phyloP scores from a whole-genome alignment of 2,797 vertebrate species.

The Onychomys torridus region DNA sequence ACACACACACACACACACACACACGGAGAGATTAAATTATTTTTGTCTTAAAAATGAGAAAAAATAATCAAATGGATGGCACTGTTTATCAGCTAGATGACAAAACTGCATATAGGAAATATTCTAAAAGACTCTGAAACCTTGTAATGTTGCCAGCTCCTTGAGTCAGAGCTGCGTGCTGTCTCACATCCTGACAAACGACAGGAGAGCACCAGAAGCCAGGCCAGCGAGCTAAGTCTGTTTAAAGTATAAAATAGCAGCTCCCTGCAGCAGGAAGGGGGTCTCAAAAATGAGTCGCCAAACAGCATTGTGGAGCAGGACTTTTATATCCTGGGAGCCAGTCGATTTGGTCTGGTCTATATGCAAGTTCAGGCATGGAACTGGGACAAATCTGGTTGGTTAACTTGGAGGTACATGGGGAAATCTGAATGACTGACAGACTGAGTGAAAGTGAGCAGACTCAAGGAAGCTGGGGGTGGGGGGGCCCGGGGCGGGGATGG shows the following conservation, averaged over 20 bases:
- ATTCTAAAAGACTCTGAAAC: neutral
- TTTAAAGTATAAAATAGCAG: neutral
- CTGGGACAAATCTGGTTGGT: neutral
- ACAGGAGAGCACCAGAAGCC: too few relatives aligned
- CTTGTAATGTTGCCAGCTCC: neutral
- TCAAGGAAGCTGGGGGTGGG: too few relatives aligned
- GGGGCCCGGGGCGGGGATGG: too few relatives aligned
- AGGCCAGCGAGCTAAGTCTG: neutral
- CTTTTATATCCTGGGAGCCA: neutral
- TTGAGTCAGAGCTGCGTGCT: neutral
- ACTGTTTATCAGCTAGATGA: neutral
- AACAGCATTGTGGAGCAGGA: neutral
- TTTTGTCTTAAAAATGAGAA: conserved; percentile 9
- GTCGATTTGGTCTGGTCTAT: neutral
- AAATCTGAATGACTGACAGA: neutral
- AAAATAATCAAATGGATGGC: conserved; percentile 27
- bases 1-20: neutral
- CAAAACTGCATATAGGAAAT: neutral
- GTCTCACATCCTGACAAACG: neutral
- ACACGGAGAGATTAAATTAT: neutral
- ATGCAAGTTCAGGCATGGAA: neutral
- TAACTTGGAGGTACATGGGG: neutral
- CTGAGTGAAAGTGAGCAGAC: too few relatives aligned
- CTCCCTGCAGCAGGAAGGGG: neutral
- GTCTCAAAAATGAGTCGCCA: neutral